A percentile compares a stretch with the other conserved stretches of the same genome.
Evolutionary conservation across 2,797 vertebrate genomes (phyloP).

Genomic region (Bovichtus diacanthus): DNA sequence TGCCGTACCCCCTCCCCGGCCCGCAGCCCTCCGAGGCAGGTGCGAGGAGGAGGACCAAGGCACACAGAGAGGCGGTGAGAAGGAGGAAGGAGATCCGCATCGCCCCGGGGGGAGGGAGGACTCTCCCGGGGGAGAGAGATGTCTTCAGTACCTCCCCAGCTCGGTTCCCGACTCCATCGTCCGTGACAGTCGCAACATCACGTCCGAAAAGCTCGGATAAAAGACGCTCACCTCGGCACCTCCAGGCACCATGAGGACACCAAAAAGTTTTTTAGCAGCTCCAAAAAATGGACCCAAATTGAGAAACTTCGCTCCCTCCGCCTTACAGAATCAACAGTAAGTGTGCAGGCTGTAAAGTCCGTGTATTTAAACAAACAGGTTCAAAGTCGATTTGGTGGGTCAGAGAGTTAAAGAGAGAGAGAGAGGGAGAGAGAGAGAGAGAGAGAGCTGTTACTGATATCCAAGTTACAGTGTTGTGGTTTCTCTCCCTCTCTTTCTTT

Average conservation of each 20-base stretch:
- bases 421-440: constrained; percentile 77
- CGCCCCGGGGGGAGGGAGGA: constrained; percentile 79
- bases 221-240: constrained; percentile 63
- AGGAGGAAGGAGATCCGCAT: constrained; percentile 89
- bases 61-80: constrained; percentile 87
- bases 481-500: constrained; percentile 72
- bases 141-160: constrained; percentile 80
- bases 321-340: constrained; percentile 72
- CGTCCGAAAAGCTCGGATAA: constrained; percentile 61
- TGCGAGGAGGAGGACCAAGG: constrained; percentile 88
- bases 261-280: constrained; percentile 47
- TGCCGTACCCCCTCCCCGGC: constrained; percentile 96
- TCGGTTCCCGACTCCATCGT: constrained; percentile 86
- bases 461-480: constrained; percentile 81
- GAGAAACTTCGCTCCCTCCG: constrained; percentile 68
- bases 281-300: constrained; percentile 29
- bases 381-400: constrained; percentile 86
- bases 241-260: constrained; percentile 70
- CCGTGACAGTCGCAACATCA: constrained; percentile 82
- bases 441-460: constrained; percentile 73
- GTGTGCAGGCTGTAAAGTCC: constrained; percentile 82
- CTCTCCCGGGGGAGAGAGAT: constrained; percentile 80
- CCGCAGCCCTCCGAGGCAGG: constrained; percentile 93
- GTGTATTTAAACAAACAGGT: constrained; percentile 89
- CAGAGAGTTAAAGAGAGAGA: constrained; percentile 71